Conservation (phyloP, 2,888 invertebrate species). For the Pammene fasciana region DNA sequence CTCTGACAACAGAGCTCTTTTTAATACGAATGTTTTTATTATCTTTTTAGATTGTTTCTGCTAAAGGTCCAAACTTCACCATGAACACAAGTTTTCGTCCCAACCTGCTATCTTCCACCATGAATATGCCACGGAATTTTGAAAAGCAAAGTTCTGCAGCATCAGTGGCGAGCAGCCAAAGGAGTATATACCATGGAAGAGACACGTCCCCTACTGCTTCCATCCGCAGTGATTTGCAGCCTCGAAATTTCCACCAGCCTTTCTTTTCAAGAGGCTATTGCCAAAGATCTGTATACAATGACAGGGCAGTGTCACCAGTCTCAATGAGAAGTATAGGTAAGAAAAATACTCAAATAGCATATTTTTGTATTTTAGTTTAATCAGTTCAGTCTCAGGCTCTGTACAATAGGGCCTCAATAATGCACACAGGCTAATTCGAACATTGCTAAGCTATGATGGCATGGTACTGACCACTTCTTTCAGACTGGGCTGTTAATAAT, state of each 20-base stretch:
- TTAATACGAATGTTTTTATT: background rate
- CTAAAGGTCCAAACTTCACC: slow-evolving; percentile 57
- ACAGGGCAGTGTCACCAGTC: slow-evolving; percentile 65
- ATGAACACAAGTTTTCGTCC: slow-evolving; percentile 56
- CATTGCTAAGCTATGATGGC: no score
- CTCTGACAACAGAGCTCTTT: background rate
- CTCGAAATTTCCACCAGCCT: slow-evolving; percentile 53
- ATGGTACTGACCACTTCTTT: no score
- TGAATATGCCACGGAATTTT: slow-evolving; percentile 57
- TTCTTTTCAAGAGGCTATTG: slow-evolving; percentile 48
- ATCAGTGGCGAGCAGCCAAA: slow-evolving; percentile 47
- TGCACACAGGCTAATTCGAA: no score
- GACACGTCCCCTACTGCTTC: slow-evolving; percentile 56
- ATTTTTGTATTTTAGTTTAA: background rate
- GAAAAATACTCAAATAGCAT: slow-evolving; percentile 18
- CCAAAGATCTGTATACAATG: slow-evolving; percentile 59
- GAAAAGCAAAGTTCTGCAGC: slow-evolving; percentile 52
- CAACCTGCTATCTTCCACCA: slow-evolving; percentile 51
- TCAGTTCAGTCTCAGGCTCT: no score
- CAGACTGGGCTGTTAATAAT: no score
- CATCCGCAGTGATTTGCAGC: slow-evolving; percentile 52
- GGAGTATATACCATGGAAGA: slow-evolving; percentile 51
- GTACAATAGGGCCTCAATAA: no score
- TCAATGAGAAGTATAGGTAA: slow-evolving; percentile 68
- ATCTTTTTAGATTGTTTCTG: slow-evolving; percentile 59